Evolutionary conservation across 2,888 invertebrate genomes (phyloP).

Genomic region (Serripes groenlandicus): DNA sequence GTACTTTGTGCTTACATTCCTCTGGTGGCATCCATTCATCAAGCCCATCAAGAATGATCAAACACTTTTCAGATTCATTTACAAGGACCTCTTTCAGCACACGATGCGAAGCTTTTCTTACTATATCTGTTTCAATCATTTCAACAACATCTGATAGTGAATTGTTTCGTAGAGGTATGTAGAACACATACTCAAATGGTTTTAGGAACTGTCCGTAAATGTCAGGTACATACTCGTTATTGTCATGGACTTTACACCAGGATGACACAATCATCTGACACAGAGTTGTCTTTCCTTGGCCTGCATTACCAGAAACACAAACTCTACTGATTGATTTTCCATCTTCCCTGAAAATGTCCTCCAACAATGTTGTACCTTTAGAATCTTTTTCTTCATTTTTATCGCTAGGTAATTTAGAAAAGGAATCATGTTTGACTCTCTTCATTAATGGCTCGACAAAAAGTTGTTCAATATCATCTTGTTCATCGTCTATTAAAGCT

Average conservation of each 20-base stretch:
- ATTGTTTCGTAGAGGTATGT: not conserved
- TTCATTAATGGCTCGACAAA: constrained; percentile 7
- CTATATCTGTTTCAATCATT: constrained; percentile 2
- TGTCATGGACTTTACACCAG: constrained; percentile 4
- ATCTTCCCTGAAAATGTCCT: not conserved
- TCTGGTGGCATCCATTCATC: constrained; percentile 1
- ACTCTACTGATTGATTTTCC: not conserved
- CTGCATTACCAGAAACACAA: constrained; percentile 3
- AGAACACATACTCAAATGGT: constrained; percentile 1
- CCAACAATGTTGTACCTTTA: too few species aligned
- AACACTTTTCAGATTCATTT: constrained; percentile 5
- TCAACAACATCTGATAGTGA: not conserved
- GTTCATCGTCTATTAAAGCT: not conserved
- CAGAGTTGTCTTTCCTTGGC: not conserved
- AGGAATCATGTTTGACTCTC: too few species aligned
- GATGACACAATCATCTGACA: constrained; percentile 1
- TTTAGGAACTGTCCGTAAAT: not conserved
- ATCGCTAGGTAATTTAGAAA: too few species aligned
- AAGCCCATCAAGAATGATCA: constrained; percentile 6
- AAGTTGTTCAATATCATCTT: constrained; percentile 2
- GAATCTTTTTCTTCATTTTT: too few species aligned
- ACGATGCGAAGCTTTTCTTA: not conserved
- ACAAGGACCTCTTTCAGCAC: not conserved
- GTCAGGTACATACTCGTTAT: too few species aligned
- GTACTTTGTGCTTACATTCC: not conserved